A percentile compares a stretch with the other conserved stretches of the same genome.
These are phyloP conservation scores for Limulus polyphemus DNA, from an alignment of 2,888 invertebrate genomes.

Conservation along the genomic window DNA sequence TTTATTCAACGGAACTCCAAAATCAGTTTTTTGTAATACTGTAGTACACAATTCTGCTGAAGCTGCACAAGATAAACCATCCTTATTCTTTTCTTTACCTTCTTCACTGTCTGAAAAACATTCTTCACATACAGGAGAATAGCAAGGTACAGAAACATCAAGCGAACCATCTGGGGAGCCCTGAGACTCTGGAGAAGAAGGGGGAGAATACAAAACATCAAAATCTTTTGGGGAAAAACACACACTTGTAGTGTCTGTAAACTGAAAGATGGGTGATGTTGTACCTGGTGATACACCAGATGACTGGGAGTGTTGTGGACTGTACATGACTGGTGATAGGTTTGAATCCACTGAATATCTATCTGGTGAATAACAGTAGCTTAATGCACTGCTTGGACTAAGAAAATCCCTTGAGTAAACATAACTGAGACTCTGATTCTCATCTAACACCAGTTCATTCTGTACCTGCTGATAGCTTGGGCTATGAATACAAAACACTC, in stretches of 20 bases:
- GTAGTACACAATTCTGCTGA: background rate
- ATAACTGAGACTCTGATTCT: background rate
- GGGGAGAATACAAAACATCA: constrained; percentile 1
- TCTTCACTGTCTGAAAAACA: background rate
- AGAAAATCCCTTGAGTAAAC: constrained; percentile 1
- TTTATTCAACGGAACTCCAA: no score
- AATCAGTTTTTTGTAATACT: background rate
- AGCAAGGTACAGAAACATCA: background rate
- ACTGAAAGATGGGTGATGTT: background rate
- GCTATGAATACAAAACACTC: constrained; percentile 24
- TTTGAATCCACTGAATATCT: constrained; percentile 1
- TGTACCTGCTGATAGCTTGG: constrained; percentile 26
- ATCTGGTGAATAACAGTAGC: constrained; percentile 7
- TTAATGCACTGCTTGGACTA: constrained; percentile 6
- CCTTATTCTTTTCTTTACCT: background rate
- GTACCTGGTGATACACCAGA: background rate
- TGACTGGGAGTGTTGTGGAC: constrained; percentile 4
- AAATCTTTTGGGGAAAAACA: background rate
- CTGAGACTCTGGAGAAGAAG: background rate
- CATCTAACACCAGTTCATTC: constrained; percentile 13
- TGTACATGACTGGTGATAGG: constrained; percentile 3
- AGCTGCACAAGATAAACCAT: background rate
- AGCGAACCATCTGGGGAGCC: background rate
- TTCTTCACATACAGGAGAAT: background rate
- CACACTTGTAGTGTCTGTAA: background rate